phyloP scores from a whole-genome alignment of 23 tunicate species.

The Trididemnum clinides region DNA sequence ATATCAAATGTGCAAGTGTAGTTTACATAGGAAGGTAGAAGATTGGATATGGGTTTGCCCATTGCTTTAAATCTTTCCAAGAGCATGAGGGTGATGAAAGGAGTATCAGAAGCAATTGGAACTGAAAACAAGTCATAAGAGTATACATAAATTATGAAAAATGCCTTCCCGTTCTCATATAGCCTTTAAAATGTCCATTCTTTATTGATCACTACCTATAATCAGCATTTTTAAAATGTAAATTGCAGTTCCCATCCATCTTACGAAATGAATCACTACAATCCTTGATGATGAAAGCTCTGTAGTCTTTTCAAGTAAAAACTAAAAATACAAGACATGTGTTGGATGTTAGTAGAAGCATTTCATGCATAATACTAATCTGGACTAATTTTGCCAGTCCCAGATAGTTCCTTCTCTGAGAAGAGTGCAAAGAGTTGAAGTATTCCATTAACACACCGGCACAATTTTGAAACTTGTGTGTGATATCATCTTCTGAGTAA shows the following conservation, averaged over 20 bases:
- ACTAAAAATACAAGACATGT: neutral
- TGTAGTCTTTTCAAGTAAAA: constrained; percentile 15
- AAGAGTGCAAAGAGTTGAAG: neutral
- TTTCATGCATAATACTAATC: too few relatives aligned
- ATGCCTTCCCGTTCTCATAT: neutral
- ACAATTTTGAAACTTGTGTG: neutral
- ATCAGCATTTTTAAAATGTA: too few relatives aligned
- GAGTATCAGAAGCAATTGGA: constrained; percentile 21
- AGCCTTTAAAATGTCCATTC: neutral
- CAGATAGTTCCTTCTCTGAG: neutral
- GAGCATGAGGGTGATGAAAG: neutral
- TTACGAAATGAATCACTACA: too few relatives aligned
- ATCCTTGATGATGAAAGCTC: neutral
- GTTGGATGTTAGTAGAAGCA: neutral
- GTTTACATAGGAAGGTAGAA: constrained; percentile 10
- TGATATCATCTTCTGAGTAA: neutral
- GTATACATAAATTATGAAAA: neutral
- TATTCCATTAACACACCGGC: neutral
- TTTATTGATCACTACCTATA: constrained; percentile 1
- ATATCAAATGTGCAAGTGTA: constrained; percentile 6
- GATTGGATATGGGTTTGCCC: constrained; percentile 5
- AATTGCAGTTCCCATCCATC: too few relatives aligned
- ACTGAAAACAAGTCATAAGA: neutral
- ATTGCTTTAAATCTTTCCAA: constrained; percentile 4
- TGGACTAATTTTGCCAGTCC: neutral